A percentile compares a stretch with the other conserved stretches of the same genome.
phyloP scores from a whole-genome alignment of 2,797 vertebrate species.

The Acrossocheilus fasciatus region DNA sequence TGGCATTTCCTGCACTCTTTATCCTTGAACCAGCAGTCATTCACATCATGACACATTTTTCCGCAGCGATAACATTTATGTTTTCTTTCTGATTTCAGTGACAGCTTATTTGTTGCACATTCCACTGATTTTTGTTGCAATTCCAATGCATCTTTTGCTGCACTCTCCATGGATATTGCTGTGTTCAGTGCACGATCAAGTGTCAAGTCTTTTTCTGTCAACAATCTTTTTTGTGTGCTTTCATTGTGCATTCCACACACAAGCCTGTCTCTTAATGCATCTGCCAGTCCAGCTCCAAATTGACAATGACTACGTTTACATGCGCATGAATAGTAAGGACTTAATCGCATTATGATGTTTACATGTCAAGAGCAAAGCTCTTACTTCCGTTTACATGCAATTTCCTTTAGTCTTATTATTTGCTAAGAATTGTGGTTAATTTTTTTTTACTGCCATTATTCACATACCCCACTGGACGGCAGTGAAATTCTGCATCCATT shows the following conservation, averaged over 20 bases:
- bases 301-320: background rate
- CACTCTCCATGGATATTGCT: slow-evolving; percentile 43
- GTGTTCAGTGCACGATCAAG: background rate
- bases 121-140: background rate
- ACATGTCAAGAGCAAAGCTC: too few relatives aligned
- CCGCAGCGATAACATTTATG: background rate
- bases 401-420: too few relatives aligned
- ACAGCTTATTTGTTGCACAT: background rate
- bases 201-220: slow-evolving; percentile 27
- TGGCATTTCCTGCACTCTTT: slow-evolving; percentile 3
- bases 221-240: slow-evolving; percentile 37
- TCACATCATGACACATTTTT: background rate
- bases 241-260: background rate
- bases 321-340: too few relatives aligned
- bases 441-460: too few relatives aligned
- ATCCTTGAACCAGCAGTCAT: slow-evolving; percentile 36
- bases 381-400: too few relatives aligned
- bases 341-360: too few relatives aligned
- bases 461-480: too few relatives aligned
- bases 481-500: too few relatives aligned
- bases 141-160: slow-evolving; percentile 16
- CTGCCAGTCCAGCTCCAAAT: background rate
- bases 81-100: background rate
- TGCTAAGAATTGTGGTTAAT: too few relatives aligned
- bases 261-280: too few relatives aligned